Base-by-base conservation (phyloP, 2,797 vertebrate genomes). In the Peromyscus eremicus region DNA sequence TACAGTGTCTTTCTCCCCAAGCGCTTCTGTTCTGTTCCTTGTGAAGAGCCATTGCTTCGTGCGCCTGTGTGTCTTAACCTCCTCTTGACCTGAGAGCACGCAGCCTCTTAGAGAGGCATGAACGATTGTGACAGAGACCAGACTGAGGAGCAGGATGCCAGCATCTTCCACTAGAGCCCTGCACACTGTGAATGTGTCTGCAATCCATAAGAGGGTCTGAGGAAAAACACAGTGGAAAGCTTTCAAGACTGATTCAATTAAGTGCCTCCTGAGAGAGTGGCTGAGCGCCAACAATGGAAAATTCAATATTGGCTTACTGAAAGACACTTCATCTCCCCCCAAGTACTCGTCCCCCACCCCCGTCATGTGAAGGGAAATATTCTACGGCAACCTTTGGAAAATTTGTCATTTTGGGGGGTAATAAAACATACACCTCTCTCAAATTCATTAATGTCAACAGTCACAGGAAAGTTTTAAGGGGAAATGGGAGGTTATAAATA, bases 191-290 rank as follows among this genome's bases (percentile, higher is more conserved):
- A 95, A 83, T 81, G 91, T 10, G 1, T 79, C 92, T 83, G 37
- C 92, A 77, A 86, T 82, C 75, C 49, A 29, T 92, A 91, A 94
- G 92, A 95, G 29, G 29, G 84, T 90, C 81, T 93, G 77, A 97
- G 77, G 84, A 88, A 91, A 97, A 95, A 85, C 93, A 98, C 97
- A 97, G 94, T 94, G 97, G 96, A 94, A 97, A 80, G 85, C 97
- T 98, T 97, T 98, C 91, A 96, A 95, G 94, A 89, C 91, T 64
- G 70, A 96, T 97, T 97, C 96, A 98, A 73, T 98, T 97, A 97
- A 96, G 89, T 90, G 81, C 94, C 79, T 97, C 97, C 89, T 80
- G 55, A 66, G 75, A 90, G 94, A 94, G 89, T 96, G 85, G 68
- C 86, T 49, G 94, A 95, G 49, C 16, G 62, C 95, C 97, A 97